Evolutionary conservation across 2,888 invertebrate genomes (phyloP).

Genomic region (Synergus itoensis): DNA sequence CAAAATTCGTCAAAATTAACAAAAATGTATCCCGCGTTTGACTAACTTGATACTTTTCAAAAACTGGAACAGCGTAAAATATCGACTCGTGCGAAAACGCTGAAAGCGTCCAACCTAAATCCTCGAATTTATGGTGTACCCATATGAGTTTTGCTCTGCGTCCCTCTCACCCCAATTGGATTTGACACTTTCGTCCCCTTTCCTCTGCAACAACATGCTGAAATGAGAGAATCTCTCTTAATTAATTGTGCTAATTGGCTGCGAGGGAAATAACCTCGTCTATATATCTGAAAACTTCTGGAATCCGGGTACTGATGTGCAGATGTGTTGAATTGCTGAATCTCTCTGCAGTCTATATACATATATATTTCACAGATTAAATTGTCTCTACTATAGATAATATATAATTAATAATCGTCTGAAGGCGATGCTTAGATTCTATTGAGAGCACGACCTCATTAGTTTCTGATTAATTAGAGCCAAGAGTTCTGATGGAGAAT

Average conservation of each 20-base stretch:
- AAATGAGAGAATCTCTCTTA: constrained; percentile 9
- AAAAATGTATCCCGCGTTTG: not conserved
- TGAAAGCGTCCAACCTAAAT: constrained; percentile 1
- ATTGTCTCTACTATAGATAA: not conserved
- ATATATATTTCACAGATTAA: not conserved
- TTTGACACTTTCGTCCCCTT: not conserved
- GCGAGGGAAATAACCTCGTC: not conserved
- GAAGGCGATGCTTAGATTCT: not conserved
- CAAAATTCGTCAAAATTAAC: not conserved
- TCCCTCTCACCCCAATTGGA: not conserved
- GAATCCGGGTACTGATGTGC: not conserved
- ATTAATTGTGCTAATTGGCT: constrained; percentile 5
- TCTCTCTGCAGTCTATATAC: not conserved
- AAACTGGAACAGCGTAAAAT: not conserved
- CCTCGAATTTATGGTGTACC: constrained; percentile 17
- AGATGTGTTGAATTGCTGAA: not conserved
- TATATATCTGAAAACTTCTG: not conserved
- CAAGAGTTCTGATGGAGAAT: not conserved
- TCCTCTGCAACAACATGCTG: not conserved
- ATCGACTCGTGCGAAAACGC: not conserved
- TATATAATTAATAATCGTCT: not conserved
- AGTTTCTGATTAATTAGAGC: not conserved
- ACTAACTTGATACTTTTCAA: not conserved
- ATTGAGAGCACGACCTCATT: not conserved
- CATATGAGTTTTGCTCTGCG: not conserved